Conservation (phyloP, 2,888 invertebrate genomes). For the Drosophila mettleri region DNA sequence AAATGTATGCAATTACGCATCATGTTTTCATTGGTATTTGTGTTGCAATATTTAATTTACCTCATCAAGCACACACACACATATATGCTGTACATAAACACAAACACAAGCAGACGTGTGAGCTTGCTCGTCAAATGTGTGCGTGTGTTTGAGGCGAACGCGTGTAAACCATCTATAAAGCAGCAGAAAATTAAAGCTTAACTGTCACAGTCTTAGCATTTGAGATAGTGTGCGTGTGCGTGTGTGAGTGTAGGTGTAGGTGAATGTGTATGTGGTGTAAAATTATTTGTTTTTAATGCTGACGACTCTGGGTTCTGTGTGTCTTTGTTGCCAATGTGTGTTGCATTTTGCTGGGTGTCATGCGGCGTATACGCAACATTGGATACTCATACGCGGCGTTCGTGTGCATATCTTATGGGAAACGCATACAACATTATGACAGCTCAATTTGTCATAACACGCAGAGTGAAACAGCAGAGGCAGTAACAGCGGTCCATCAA, state of each 20-base stretch:
- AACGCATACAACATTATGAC: slow-evolving; percentile 58
- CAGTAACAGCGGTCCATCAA: slow-evolving; percentile 30
- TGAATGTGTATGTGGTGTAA: slow-evolving; percentile 10
- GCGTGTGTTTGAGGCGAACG: slow-evolving; percentile 16
- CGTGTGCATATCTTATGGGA: slow-evolving; percentile 26
- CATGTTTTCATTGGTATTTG: slow-evolving; percentile 68
- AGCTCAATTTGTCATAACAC: slow-evolving; percentile 70
- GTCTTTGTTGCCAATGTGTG: slow-evolving; percentile 19
- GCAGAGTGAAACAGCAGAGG: slow-evolving; percentile 8
- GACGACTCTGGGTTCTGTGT: slow-evolving; percentile 30
- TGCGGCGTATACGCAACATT: slow-evolving; percentile 44
- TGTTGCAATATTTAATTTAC: slow-evolving; percentile 75
- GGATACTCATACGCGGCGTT: slow-evolving; percentile 38
- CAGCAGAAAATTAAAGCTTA: slow-evolving; percentile 50
- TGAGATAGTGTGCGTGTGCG: background rate
- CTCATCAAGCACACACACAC: slow-evolving; percentile 58
- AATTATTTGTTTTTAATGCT: slow-evolving; percentile 59
- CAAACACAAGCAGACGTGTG: slow-evolving; percentile 18
- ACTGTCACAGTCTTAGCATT: slow-evolving; percentile 14
- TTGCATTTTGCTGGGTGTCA: slow-evolving; percentile 14
- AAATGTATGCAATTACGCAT: slow-evolving; percentile 54
- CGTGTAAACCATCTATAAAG: slow-evolving; percentile 29
- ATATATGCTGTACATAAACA: slow-evolving; percentile 5
- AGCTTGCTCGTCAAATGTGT: slow-evolving; percentile 21
- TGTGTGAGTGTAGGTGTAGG: slow-evolving; percentile 14